Percentiles rank a stretch among this genome's conserved stretches.
Conservation (phyloP, 2,888 invertebrate species). For the Rotaria magnacalcarata region DNA sequence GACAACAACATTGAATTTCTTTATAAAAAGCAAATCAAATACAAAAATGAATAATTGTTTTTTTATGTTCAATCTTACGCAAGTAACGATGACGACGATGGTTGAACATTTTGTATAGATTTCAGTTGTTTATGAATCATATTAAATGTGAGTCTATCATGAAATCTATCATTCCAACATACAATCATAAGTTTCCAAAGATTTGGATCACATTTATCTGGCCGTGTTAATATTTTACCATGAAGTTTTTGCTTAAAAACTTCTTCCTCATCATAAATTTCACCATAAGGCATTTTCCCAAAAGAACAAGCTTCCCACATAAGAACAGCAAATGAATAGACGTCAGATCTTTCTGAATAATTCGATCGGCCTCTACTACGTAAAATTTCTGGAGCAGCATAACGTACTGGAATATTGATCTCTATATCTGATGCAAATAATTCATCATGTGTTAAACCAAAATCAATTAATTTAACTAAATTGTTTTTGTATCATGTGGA, state of each 20-base stretch:
- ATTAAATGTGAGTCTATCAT: neutral
- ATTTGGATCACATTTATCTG: neutral
- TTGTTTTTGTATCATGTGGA: neutral
- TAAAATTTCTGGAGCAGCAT: neutral
- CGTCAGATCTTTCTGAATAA: neutral
- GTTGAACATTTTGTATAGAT: neutral
- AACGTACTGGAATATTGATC: neutral
- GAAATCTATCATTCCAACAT: neutral
- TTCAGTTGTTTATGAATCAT: neutral
- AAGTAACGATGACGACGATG: no score
- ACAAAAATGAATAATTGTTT: no score
- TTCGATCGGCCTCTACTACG: neutral
- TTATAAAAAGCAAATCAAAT: no score
- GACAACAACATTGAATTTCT: no score
- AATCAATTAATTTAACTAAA: neutral
- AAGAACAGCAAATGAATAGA: slow-evolving; percentile 1
- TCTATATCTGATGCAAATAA: neutral
- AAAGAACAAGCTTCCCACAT: neutral
- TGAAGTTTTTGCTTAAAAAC: neutral
- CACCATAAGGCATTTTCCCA: neutral
- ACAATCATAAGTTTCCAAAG: neutral
- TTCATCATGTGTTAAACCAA: neutral
- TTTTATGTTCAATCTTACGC: no score
- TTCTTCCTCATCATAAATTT: neutral
- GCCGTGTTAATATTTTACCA: neutral